These are phyloP conservation scores for Nephrocerus scutellatus DNA, from an alignment of 2,888 invertebrate genomes.

Conservation along the genomic window DNA sequence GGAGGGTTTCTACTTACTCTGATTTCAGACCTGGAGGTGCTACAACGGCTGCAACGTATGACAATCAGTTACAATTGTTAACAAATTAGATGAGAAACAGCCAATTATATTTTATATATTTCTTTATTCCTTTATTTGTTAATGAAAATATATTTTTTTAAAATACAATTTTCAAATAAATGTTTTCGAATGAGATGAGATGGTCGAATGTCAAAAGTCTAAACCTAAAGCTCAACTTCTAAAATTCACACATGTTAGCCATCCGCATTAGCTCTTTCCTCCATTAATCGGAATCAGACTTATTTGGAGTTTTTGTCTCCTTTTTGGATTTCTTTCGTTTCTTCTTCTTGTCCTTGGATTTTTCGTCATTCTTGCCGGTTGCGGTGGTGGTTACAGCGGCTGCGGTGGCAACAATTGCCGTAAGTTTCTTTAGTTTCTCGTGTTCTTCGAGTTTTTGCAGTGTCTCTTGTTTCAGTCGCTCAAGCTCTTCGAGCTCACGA, in stretches of 20 bases:
- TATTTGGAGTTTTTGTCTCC: slow-evolving; percentile 38
- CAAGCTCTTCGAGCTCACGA: slow-evolving; percentile 41
- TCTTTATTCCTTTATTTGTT: slow-evolving; percentile 7
- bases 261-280: neutral
- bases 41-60: too few relatives aligned
- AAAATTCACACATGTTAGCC: neutral
- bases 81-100: too few relatives aligned
- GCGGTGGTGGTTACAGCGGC: slow-evolving; percentile 24
- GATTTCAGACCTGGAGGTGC: too few relatives aligned
- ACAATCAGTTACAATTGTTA: too few relatives aligned
- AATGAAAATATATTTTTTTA: slow-evolving; percentile 3
- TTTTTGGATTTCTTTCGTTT: slow-evolving; percentile 43
- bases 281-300: slow-evolving; percentile 31
- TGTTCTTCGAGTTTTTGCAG: slow-evolving; percentile 42
- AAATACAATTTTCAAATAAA: neutral
- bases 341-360: slow-evolving; percentile 35
- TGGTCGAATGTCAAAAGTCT: too few relatives aligned
- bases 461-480: slow-evolving; percentile 44
- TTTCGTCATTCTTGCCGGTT: slow-evolving; percentile 25
- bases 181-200: too few relatives aligned
- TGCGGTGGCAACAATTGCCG: slow-evolving; percentile 26
- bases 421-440: slow-evolving; percentile 30
- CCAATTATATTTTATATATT: too few relatives aligned
- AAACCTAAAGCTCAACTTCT: neutral
- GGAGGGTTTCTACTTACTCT: too few relatives aligned